These are phyloP conservation scores for Stenoptilia bipunctidactyla DNA, from an alignment of 2,888 invertebrate species.

Conservation along the genomic window DNA sequence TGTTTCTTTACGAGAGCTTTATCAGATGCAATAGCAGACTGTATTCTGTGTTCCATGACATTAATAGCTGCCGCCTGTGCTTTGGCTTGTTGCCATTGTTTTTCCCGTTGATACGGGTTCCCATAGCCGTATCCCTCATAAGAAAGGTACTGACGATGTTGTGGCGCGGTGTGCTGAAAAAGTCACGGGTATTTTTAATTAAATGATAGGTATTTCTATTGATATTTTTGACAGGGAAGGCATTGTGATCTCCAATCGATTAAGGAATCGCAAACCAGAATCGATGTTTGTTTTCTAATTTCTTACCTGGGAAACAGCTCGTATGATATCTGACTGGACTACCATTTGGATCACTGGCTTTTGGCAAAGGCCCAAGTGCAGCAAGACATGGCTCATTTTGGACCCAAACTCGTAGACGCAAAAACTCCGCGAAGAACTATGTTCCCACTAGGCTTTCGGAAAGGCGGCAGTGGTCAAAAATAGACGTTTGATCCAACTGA, in stretches of 20 bases:
- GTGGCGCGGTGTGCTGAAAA: conserved; percentile 84
- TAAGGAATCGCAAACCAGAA: background rate
- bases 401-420: no score
- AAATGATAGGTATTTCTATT: background rate
- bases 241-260: background rate
- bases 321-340: no score
- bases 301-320: background rate
- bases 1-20: conserved; percentile 74
- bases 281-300: background rate
- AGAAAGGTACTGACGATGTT: conserved; percentile 87
- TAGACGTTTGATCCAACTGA: no score
- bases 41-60: conserved; percentile 73
- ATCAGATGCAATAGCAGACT: conserved; percentile 74
- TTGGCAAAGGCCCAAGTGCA: no score
- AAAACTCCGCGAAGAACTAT: no score
- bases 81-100: conserved; percentile 78
- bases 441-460: no score
- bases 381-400: no score
- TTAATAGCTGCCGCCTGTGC: conserved; percentile 78
- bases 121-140: conserved; percentile 86
- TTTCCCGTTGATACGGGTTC: conserved; percentile 82
- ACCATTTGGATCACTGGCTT: no score
- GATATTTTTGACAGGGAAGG: no score
- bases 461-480: no score
- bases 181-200: no score